Conservation (phyloP, 2,888 invertebrate species). For the Pyrocoelia pectoralis region DNA sequence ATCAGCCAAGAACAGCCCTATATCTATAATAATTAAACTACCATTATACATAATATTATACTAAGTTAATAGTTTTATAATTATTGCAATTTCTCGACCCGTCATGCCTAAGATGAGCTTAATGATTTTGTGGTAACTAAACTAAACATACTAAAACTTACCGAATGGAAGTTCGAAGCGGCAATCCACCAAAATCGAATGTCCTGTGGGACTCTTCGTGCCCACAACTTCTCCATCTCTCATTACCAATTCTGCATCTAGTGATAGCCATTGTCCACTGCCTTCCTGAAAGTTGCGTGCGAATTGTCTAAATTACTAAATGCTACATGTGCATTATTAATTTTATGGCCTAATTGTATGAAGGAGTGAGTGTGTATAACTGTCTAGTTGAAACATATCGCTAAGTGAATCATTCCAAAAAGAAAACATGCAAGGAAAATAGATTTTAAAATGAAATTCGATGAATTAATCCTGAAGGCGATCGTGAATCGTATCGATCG, state of each 20-base stretch:
- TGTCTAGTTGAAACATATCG: neutral
- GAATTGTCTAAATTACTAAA: conserved; percentile 33
- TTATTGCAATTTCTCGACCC: neutral
- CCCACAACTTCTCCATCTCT: conserved; percentile 91
- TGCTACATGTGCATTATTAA: conserved; percentile 29
- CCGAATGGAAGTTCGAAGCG: conserved; percentile 96
- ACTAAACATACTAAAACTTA: conserved; percentile 62
- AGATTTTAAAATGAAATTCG: neutral
- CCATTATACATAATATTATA: neutral
- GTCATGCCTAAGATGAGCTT: conserved; percentile 26
- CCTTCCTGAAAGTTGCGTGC: conserved; percentile 71
- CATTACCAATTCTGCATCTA: conserved; percentile 94
- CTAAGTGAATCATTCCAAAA: neutral
- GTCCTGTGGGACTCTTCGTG: conserved; percentile 90
- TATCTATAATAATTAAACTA: neutral
- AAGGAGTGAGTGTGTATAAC: conserved; percentile 7
- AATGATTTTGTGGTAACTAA: conserved; percentile 15
- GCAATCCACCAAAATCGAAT: conserved; percentile 90
- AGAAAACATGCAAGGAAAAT: neutral
- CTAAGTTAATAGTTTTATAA: too few relatives aligned
- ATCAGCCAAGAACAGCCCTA: conserved; percentile 2
- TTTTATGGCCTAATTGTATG: conserved; percentile 19
- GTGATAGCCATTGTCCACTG: conserved; percentile 88
- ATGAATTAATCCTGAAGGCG: too few relatives aligned
- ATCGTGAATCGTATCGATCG: neutral